A percentile compares a stretch with the other conserved stretches of the same genome.
These are phyloP conservation scores for Cassiopea andromeda DNA, from an alignment of 30 jellyfish, hydroid and myxozoan genomes.

Conservation along the genomic window DNA sequence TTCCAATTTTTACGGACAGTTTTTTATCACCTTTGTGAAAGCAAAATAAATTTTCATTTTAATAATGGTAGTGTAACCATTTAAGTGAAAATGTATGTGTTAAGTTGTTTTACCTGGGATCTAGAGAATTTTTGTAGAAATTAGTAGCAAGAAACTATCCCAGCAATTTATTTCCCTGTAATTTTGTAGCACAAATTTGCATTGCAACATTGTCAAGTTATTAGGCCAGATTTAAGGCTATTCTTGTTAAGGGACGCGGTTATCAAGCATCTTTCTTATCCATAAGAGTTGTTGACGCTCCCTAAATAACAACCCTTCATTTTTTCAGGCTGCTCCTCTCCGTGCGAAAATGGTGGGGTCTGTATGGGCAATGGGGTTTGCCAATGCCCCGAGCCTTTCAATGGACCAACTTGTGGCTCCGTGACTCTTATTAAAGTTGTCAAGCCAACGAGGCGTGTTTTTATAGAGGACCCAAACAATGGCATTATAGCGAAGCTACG, in stretches of 20 bases:
- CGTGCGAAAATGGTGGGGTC: constrained; percentile 90
- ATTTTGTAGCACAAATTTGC: too few relatives aligned
- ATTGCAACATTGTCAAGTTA: too few relatives aligned
- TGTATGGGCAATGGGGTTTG: constrained; percentile 85
- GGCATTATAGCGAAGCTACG: constrained; percentile 21
- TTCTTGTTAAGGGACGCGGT: neutral
- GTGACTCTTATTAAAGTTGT: constrained; percentile 19
- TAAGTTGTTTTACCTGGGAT: too few relatives aligned
- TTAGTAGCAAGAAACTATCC: too few relatives aligned
- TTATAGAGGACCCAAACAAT: constrained; percentile 38
- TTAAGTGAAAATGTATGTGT: too few relatives aligned
- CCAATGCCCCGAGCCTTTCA: constrained; percentile 79
- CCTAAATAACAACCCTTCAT: neutral
- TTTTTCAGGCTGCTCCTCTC: constrained; percentile 75
- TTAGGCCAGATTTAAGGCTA: too few relatives aligned
- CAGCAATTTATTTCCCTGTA: too few relatives aligned
- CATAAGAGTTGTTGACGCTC: neutral
- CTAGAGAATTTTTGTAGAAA: too few relatives aligned
- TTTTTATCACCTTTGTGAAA: too few relatives aligned
- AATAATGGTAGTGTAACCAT: too few relatives aligned
- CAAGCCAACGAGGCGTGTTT: constrained; percentile 34
- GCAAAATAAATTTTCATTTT: too few relatives aligned
- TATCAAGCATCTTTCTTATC: neutral
- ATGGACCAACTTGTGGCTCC: constrained; percentile 83
- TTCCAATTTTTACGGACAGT: too few relatives aligned